phyloP scores from a whole-genome alignment of 1,140 invertebrate genomes.

The Tetramorium parvispinum region DNA sequence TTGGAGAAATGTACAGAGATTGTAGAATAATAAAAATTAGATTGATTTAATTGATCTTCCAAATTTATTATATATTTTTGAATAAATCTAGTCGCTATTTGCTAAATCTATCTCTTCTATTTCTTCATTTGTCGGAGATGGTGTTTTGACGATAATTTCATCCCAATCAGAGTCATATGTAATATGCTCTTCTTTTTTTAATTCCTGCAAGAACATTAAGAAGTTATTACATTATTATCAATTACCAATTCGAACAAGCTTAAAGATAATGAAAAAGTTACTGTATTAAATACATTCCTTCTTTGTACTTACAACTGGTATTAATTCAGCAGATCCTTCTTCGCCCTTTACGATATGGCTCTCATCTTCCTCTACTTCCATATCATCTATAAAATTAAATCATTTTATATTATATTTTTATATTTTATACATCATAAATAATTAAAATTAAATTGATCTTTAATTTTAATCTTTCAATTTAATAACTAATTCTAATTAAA shows the following conservation, averaged over 20 bases:
- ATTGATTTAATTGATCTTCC: not conserved
- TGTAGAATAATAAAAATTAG: slow-evolving; percentile 28
- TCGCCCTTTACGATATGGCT: slow-evolving; percentile 73
- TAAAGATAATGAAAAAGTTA: not conserved
- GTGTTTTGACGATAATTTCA: not conserved
- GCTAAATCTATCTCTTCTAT: not conserved
- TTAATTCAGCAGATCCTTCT: slow-evolving; percentile 79
- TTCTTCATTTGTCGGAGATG: not conserved
- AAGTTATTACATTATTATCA: slow-evolving; percentile 23
- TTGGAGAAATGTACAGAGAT: slow-evolving; percentile 87
- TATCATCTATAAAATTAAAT: slow-evolving; percentile 65
- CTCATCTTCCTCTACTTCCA: slow-evolving; percentile 63
- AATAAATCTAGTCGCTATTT: slow-evolving; percentile 1
- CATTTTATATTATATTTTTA: not conserved
- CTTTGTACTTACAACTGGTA: slow-evolving; percentile 59
- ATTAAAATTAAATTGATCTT: slow-evolving; percentile 7
- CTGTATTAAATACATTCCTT: not conserved
- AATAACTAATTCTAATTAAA: not conserved
- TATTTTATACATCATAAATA: not conserved
- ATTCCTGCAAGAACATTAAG: slow-evolving; percentile 9
- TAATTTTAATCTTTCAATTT: slow-evolving; percentile 7
- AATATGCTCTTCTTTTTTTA: not conserved
- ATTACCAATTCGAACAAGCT: not conserved
- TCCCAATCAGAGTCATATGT: slow-evolving; percentile 21
- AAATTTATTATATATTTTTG: not conserved